Evolutionary conservation across 2,113 vertebrate species (phyloP).

Genomic region (Leiothrix lutea): DNA sequence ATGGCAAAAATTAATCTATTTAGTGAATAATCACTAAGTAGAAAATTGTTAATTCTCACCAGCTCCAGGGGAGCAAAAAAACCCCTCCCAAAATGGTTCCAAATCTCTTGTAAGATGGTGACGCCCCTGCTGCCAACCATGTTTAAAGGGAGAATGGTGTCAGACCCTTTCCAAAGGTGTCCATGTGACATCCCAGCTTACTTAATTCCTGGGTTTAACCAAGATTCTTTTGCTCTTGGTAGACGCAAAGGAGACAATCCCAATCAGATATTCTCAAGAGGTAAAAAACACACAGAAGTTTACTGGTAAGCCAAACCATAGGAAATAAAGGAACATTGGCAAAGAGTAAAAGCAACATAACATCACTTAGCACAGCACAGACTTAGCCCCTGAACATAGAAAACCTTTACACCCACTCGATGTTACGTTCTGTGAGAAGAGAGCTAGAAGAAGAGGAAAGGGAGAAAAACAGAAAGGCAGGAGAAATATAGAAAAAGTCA

Average conservation of each 20-base stretch:
- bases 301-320: not conserved
- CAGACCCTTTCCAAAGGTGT: accelerated
- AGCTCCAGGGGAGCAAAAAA: not conserved
- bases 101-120: not conserved
- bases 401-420: not conserved
- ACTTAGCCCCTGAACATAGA: not conserved
- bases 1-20: not conserved
- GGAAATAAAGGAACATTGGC: not conserved
- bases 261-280: not conserved
- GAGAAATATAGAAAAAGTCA: too few relatives aligned
- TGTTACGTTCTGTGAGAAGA: not conserved
- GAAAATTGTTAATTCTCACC: not conserved
- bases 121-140: accelerated
- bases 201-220: not conserved
- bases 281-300: not conserved
- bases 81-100: not conserved
- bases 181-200: not conserved
- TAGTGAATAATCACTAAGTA: not conserved
- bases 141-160: not conserved
- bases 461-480: not conserved
- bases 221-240: not conserved
- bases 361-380: not conserved
- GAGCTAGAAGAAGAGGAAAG: not conserved
- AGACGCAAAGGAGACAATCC: not conserved
- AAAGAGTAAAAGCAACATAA: not conserved